Evolutionary conservation across 1,140 invertebrate species (phyloP).

Genomic region (Prorops nasuta): DNA sequence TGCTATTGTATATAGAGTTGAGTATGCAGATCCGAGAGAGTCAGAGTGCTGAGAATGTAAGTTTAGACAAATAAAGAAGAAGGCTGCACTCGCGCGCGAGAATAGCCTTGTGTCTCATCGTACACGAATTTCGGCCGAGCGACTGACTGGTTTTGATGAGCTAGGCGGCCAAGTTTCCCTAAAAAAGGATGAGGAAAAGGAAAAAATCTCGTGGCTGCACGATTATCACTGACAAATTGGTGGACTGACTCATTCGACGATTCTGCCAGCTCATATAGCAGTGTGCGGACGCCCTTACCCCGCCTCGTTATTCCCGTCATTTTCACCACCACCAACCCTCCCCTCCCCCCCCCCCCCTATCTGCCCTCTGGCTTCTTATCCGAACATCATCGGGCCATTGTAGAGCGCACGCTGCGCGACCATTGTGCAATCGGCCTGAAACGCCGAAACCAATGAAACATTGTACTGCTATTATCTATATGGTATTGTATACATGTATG

Average conservation of each 20-base stretch:
- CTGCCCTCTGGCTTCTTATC: constrained; percentile 16
- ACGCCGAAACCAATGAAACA: constrained; percentile 17
- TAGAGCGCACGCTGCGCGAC: neutral
- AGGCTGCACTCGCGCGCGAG: too few species aligned
- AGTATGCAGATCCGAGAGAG: too few species aligned
- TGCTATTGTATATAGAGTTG: too few species aligned
- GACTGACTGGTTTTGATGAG: too few species aligned
- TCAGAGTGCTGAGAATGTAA: too few species aligned
- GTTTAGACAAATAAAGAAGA: too few species aligned
- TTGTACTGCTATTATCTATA: too few species aligned
- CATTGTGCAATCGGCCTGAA: constrained; percentile 12
- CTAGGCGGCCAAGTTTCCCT: too few species aligned
- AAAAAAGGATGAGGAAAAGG: neutral
- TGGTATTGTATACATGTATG: too few species aligned
- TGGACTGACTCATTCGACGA: constrained; percentile 17
- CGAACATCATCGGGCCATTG: constrained; percentile 10
- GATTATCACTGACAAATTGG: constrained; percentile 17
- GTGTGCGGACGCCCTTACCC: neutral
- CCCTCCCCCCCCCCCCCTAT: constrained; percentile 11
- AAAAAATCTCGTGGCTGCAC: neutral
- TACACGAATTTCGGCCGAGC: too few species aligned
- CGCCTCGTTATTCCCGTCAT: neutral
- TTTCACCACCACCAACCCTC: constrained; percentile 4
- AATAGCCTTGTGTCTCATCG: too few species aligned
- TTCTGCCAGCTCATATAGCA: constrained; percentile 17